Percentiles rank a stretch among this genome's conserved stretches.
Conservation (phyloP, 2,888 invertebrate species). For the Crocallis elinguaria region DNA sequence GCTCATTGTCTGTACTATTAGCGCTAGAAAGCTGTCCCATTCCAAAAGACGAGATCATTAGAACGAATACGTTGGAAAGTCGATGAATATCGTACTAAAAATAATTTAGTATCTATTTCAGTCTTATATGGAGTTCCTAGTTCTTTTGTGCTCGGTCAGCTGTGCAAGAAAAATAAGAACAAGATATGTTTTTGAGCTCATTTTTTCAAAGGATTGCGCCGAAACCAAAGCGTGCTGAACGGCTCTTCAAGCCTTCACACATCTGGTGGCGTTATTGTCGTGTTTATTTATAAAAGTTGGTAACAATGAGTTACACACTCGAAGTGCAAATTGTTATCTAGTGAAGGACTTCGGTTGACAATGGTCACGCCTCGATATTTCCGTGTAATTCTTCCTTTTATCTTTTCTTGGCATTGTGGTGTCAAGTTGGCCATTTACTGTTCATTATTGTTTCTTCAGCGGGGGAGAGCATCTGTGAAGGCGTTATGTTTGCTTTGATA, state of each 20-base stretch:
- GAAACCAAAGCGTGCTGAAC: conserved; percentile 22
- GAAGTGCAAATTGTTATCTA: conserved; percentile 81
- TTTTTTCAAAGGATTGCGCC: conserved; percentile 59
- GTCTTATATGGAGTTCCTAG: neutral
- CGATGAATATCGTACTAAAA: conserved; percentile 16
- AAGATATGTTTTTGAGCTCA: conserved; percentile 4
- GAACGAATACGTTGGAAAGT: conserved; percentile 8
- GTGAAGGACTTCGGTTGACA: conserved; percentile 63
- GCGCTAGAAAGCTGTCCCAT: conserved; percentile 9
- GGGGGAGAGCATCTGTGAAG: conserved; percentile 61
- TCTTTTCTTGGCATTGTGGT: conserved; percentile 74
- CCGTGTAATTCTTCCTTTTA: conserved; percentile 80
- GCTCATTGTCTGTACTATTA: conserved; percentile 6
- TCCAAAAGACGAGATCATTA: conserved; percentile 15
- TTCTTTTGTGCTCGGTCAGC: conserved; percentile 20
- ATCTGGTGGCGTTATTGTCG: conserved; percentile 75
- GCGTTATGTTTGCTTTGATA: conserved; percentile 79
- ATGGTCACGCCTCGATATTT: conserved; percentile 77
- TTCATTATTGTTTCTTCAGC: conserved; percentile 74
- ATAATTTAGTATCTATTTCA: conserved; percentile 13
- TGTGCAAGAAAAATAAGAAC: conserved; percentile 1
- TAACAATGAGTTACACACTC: conserved; percentile 69
- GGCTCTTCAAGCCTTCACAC: conserved; percentile 43
- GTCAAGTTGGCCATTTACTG: conserved; percentile 77
- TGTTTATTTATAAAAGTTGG: conserved; percentile 74